Percentiles rank a stretch among this genome's conserved stretches.
These are phyloP conservation scores for Desoria tigrina DNA, from an alignment of 2,888 invertebrate species.

Conservation along the genomic window DNA sequence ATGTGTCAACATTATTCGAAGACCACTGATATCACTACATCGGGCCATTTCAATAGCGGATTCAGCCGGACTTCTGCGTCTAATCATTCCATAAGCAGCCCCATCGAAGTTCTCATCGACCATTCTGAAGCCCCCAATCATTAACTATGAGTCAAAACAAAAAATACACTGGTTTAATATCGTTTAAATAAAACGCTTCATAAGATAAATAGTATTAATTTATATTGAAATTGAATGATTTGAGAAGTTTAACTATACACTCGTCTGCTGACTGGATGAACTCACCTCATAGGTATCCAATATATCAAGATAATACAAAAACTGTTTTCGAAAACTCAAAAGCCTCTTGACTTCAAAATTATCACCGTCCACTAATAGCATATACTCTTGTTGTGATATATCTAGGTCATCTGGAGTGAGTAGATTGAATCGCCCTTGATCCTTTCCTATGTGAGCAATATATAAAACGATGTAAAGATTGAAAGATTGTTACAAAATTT, in stretches of 20 bases:
- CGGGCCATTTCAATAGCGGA: conserved; percentile 70
- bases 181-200: neutral
- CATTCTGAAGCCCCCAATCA: conserved; percentile 61
- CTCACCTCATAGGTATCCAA: conserved; percentile 68
- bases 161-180: conserved; percentile 3
- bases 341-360: conserved; percentile 69
- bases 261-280: too few species aligned
- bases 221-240: neutral
- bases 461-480: neutral
- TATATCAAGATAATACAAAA: conserved; percentile 70
- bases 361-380: conserved; percentile 57
- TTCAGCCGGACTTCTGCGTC: conserved; percentile 66
- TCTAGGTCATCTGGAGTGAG: conserved; percentile 51
- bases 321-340: conserved; percentile 66
- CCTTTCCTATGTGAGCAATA: conserved; percentile 30
- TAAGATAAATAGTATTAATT: neutral
- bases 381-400: conserved; percentile 53
- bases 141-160: conserved; percentile 52
- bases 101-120: conserved; percentile 63
- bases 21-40: conserved; percentile 67
- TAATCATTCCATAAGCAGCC: conserved; percentile 69
- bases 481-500: too few species aligned
- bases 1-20: conserved; percentile 70
- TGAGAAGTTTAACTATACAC: too few species aligned
- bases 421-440: conserved; percentile 52